Evolutionary conservation across 2,888 invertebrate genomes (phyloP).

Genomic region (Morpho helenor): DNA sequence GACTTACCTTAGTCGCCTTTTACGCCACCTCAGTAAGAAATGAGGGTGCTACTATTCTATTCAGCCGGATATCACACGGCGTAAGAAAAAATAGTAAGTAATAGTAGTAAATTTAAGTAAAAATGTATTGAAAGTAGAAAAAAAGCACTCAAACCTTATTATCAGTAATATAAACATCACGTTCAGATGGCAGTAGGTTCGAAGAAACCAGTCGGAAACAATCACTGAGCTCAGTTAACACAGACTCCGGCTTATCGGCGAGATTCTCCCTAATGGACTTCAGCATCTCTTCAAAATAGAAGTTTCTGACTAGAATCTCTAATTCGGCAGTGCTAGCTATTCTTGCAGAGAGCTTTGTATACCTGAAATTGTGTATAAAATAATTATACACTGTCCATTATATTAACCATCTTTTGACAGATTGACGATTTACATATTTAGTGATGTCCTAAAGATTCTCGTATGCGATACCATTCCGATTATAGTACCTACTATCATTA

Average conservation of each 20-base stretch:
- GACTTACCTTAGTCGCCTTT: too few species aligned
- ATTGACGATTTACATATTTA: too few species aligned
- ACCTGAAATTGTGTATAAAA: conserved; percentile 59
- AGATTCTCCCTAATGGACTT: conserved; percentile 80
- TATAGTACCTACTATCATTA: too few species aligned
- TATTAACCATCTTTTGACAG: too few species aligned
- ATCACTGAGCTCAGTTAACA: conserved; percentile 76
- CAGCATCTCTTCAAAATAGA: conserved; percentile 91
- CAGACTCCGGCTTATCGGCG: conserved; percentile 57
- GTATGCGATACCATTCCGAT: too few species aligned
- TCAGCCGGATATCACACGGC: too few species aligned
- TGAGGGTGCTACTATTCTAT: too few species aligned
- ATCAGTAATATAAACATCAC: conserved; percentile 66
- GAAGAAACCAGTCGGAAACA: conserved; percentile 77
- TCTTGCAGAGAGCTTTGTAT: conserved; percentile 87
- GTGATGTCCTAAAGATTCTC: too few species aligned
- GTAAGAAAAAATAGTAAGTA: too few species aligned
- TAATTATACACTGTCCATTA: too few species aligned
- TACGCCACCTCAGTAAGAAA: too few species aligned
- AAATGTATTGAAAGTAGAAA: neutral
- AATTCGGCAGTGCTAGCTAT: conserved; percentile 88
- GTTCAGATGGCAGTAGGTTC: conserved; percentile 76
- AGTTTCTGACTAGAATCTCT: conserved; percentile 85
- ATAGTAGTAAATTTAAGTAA: too few species aligned
- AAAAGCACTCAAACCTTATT: conserved; percentile 38